These are phyloP conservation scores for Martes martes DNA, from an alignment of 2,113 vertebrate genomes.

Conservation along the genomic window DNA sequence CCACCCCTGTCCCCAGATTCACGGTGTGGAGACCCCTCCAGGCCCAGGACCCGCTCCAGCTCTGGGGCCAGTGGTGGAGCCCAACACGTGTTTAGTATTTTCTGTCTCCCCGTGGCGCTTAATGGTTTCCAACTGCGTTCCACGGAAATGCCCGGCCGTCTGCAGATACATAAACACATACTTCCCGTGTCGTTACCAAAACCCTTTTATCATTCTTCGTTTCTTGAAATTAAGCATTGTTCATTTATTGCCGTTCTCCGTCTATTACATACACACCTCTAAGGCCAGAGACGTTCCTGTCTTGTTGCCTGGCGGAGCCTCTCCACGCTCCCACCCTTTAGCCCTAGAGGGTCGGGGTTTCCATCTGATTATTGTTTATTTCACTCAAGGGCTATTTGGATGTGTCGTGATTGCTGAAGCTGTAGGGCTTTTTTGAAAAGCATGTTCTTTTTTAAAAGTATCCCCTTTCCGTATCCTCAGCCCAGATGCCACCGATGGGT, in stretches of 20 bases:
- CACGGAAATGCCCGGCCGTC: fast-evolving
- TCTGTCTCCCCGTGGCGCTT: not conserved
- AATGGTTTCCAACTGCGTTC: fast-evolving
- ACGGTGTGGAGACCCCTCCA: fast-evolving
- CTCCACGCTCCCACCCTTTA: not conserved
- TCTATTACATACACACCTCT: not conserved
- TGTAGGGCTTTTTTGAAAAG: not conserved
- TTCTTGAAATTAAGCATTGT: not conserved
- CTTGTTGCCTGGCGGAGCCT: not conserved
- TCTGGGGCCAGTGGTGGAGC: not conserved
- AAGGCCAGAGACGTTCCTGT: not conserved
- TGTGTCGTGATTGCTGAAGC: not conserved
- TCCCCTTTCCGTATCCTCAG: not conserved
- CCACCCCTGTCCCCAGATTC: fast-evolving
- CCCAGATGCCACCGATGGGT: not conserved
- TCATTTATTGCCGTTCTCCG: not conserved
- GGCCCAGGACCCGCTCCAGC: not conserved
- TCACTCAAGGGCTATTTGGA: not conserved
- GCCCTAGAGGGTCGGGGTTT: not conserved
- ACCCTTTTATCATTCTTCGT: not conserved
- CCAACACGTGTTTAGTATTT: fast-evolving
- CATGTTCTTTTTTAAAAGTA: not conserved
- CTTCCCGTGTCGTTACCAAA: not conserved
- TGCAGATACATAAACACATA: not conserved
- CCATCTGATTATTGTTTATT: no score